phyloP scores from a whole-genome alignment of 35 echinoderm and acorn worm species.

The Holothuria glaberrima region DNA sequence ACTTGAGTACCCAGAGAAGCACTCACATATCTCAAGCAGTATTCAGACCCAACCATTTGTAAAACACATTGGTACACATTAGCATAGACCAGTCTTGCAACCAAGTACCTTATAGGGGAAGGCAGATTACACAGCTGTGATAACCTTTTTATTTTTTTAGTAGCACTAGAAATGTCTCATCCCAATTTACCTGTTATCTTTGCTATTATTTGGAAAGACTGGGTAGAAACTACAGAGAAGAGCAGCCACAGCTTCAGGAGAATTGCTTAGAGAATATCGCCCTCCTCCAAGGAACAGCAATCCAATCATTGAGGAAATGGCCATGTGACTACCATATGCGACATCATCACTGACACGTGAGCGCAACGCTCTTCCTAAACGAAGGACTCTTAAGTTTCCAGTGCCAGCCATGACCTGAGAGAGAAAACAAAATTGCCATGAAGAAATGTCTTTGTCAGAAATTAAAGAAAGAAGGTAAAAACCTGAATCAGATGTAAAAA shows the following conservation, averaged over 20 bases:
- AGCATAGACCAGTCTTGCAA: too few species aligned
- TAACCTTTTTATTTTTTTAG: too few species aligned
- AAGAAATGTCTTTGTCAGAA: too few species aligned
- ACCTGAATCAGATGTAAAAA: not conserved
- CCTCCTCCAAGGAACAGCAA: conserved; percentile 95
- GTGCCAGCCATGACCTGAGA: conserved; percentile 95
- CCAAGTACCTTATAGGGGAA: too few species aligned
- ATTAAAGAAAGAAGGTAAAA: not conserved
- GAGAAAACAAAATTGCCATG: too few species aligned
- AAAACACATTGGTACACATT: too few species aligned
- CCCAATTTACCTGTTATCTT: conserved; percentile 84
- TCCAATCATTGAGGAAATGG: conserved; percentile 84
- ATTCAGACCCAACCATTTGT: too few species aligned
- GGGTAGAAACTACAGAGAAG: conserved; percentile 90
- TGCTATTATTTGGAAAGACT: conserved; percentile 90
- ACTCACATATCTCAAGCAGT: too few species aligned
- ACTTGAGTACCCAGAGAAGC: too few species aligned
- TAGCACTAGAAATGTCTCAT: too few species aligned
- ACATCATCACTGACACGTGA: conserved; percentile 62
- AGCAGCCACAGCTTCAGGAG: conserved; percentile 72
- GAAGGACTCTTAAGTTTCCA: conserved; percentile 76
- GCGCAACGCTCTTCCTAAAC: conserved; percentile 71
- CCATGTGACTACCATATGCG: conserved; percentile 95
- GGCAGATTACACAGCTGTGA: too few species aligned
- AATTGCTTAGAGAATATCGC: conserved; percentile 83